A percentile compares a stretch with the other conserved stretches of the same genome.
These are phyloP conservation scores for Drosophila mauritiana DNA, from an alignment of 1,140 invertebrate species.

Conservation along the genomic window DNA sequence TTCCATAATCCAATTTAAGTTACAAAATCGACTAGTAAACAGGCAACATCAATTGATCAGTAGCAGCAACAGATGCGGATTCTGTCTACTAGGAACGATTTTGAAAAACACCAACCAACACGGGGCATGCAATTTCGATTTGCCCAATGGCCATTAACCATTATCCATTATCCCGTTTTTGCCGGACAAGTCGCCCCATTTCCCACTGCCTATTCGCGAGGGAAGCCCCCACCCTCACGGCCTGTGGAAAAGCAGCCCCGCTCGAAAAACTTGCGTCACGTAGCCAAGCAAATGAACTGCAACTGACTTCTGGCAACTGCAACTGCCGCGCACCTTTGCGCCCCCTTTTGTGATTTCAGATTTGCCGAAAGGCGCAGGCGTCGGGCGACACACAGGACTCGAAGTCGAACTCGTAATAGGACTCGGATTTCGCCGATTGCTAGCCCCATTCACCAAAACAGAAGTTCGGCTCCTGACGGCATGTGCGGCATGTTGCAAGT, in stretches of 20 bases:
- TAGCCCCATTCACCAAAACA: constrained; percentile 61
- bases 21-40: not conserved
- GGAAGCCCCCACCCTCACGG: too few relatives aligned
- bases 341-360: not conserved
- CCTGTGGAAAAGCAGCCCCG: too few relatives aligned
- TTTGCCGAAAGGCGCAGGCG: constrained; percentile 28
- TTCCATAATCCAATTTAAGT: not conserved
- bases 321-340: not conserved
- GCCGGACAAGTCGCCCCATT: not conserved
- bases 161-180: constrained; percentile 20
- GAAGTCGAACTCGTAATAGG: constrained; percentile 2
- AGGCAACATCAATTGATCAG: not conserved
- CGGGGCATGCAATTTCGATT: constrained; percentile 6
- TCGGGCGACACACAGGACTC: constrained; percentile 13
- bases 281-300: constrained; percentile 58
- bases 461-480: constrained; percentile 23
- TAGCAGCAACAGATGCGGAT: not conserved
- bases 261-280: constrained; percentile 36
- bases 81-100: constrained; percentile 9
- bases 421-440: constrained; percentile 12
- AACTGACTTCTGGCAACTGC: constrained; percentile 45
- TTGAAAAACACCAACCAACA: not conserved
- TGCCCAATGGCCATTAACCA: constrained; percentile 14
- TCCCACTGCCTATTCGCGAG: not conserved
- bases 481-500: constrained; percentile 32